Conservation (phyloP, 1,140 invertebrate species). For the Spodoptera frugiperda region DNA sequence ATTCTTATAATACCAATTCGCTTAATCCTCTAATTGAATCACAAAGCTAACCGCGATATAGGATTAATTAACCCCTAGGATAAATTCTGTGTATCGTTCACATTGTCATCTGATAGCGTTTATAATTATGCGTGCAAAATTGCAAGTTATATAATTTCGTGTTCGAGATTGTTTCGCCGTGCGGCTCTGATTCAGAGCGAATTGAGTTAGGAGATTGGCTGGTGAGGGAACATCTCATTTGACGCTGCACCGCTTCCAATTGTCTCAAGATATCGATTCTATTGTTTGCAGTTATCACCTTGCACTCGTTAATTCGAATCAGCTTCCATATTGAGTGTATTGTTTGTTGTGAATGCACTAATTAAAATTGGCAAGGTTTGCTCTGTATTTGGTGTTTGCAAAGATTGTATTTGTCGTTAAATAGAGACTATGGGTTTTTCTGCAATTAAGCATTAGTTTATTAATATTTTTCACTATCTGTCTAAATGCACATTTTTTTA, state of each 20-base stretch:
- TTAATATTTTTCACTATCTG: no score
- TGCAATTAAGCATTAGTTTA: no score
- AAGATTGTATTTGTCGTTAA: background rate
- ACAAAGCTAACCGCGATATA: slow-evolving; percentile 30
- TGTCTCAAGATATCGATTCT: slow-evolving; percentile 64
- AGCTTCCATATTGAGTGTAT: slow-evolving; percentile 46
- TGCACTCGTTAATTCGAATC: slow-evolving; percentile 55
- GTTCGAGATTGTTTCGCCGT: slow-evolving; percentile 19
- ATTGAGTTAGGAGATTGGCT: slow-evolving; percentile 81
- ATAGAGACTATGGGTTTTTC: background rate
- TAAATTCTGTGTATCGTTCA: slow-evolving; percentile 50
- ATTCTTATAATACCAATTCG: slow-evolving; percentile 10
- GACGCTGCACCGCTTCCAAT: slow-evolving; percentile 77
- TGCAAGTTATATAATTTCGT: slow-evolving; percentile 60
- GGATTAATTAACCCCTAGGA: slow-evolving; percentile 48
- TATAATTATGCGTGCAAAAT: slow-evolving; percentile 61
- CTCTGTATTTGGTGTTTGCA: background rate
- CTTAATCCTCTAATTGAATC: slow-evolving; percentile 35
- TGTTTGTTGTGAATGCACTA: background rate
- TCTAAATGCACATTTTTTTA: no score
- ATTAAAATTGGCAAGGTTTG: no score
- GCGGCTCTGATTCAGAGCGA: slow-evolving; percentile 77
- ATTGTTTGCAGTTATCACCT: slow-evolving; percentile 59
- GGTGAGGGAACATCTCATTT: slow-evolving; percentile 76
- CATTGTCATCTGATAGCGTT: slow-evolving; percentile 55